phyloP scores from a whole-genome alignment of 2,797 vertebrate genomes.

The Acrossocheilus fasciatus region DNA sequence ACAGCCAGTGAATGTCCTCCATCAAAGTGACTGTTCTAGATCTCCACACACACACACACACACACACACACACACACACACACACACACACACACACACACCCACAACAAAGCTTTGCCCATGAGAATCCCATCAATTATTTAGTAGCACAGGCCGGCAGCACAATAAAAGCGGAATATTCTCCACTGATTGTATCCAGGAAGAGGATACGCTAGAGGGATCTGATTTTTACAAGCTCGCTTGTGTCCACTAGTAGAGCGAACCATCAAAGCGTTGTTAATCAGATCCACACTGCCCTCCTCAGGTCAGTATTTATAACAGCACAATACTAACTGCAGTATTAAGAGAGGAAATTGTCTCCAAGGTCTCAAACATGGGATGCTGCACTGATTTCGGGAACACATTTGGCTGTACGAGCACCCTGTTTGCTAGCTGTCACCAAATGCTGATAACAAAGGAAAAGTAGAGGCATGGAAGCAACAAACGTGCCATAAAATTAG shows the following conservation, averaged over 20 bases:
- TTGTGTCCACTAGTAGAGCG: slow-evolving; percentile 48
- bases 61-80: slow-evolving; percentile 47
- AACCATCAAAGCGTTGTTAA: slow-evolving; percentile 18
- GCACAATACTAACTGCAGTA: slow-evolving; percentile 14
- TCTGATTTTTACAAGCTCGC: slow-evolving; percentile 34
- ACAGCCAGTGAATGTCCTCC: slow-evolving; percentile 53
- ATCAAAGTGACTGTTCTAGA: slow-evolving; percentile 56
- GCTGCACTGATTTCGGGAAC: slow-evolving; percentile 14
- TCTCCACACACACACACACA: slow-evolving; percentile 42
- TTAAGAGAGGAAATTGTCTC: slow-evolving; percentile 9
- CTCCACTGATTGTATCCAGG: slow-evolving; percentile 40
- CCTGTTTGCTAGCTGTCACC: slow-evolving; percentile 27
- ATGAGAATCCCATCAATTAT: slow-evolving; percentile 63
- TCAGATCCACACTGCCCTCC: slow-evolving; percentile 61
- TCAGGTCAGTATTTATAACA: slow-evolving; percentile 45
- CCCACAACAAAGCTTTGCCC: slow-evolving; percentile 54
- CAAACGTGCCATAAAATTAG: slow-evolving; percentile 2
- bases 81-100: slow-evolving; percentile 49
- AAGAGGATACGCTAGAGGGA: slow-evolving; percentile 49
- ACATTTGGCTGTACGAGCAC: not conserved
- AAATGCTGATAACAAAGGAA: slow-evolving; percentile 27
- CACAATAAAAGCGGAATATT: slow-evolving; percentile 58
- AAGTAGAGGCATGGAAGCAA: not conserved
- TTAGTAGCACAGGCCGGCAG: slow-evolving; percentile 54
- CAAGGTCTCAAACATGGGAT: slow-evolving; percentile 20